Base-by-base conservation (phyloP, 1,140 invertebrate genomes). In the Bombus soroeensis region DNA sequence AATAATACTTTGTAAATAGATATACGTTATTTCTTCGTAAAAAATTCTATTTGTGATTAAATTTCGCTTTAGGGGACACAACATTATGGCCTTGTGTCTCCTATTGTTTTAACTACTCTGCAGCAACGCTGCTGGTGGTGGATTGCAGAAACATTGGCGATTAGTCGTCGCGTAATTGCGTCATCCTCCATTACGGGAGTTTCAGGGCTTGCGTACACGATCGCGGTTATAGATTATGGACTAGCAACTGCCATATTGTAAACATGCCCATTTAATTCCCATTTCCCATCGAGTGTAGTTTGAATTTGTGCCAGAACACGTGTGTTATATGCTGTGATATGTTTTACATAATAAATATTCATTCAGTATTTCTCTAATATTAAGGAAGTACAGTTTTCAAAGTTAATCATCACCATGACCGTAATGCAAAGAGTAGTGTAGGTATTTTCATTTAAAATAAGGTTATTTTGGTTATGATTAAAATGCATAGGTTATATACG, bases 401-500 rank as follows among this genome's bases (percentile, higher is more conserved):
- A 47, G 15, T 66, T 47, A 10, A 10, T 64, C 0, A 6, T 78
- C 39, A 57, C 32, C 84, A 95, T 95, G 95, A 88, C 93, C 34
- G 92, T 95, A 72, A 93, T 96, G 74, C 91, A 93, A 84, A 93
- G 95, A 93, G 89, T 96, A 37, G 92, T 94, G 95, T 96, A 93
- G 93, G 95, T 95, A 92, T 68, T 53, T 81, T 64, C 57, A 71
- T 8, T 1, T 53, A 28, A 22, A 47, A 57, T 57, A 9, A 62
- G 10, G 43, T 28, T 28, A 39, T 72, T 66, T 37, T 74, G 57
- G 18, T 81, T 68, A 76, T 53, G 53, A 39, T 81, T 41, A 8
- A 39, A 53, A 4, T 28, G 9, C 6, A 32, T 22, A 32, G 18
- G 47, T 18, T 39, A 70, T 37, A 39, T 70, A 59, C 59, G n/a